Evolutionary conservation across 2,113 vertebrate genomes (phyloP).

Genomic region (Corynorhinus townsendii): DNA sequence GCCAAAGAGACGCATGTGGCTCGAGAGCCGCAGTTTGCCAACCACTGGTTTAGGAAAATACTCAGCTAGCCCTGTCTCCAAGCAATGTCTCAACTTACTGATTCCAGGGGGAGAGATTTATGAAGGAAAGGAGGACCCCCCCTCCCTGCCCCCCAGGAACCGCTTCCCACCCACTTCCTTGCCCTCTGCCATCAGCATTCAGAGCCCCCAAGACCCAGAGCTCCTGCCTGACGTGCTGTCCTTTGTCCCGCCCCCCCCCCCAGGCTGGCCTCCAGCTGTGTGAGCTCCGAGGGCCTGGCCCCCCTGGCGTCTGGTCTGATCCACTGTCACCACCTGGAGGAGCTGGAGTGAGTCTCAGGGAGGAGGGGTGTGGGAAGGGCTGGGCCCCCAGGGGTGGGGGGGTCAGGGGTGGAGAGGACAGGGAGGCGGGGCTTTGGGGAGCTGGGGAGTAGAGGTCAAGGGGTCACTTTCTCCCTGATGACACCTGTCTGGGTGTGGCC

Average conservation of each 20-base stretch:
- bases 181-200: neutral
- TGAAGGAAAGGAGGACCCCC: neutral
- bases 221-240: neutral
- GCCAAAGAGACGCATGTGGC: too few relatives aligned
- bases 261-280: slow-evolving; percentile 82
- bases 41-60: too few relatives aligned
- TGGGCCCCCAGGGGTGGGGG: neutral
- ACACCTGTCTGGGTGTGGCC: neutral
- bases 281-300: slow-evolving; percentile 56
- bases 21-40: too few relatives aligned
- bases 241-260: slow-evolving; percentile 13
- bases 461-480: neutral
- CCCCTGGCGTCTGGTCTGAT: slow-evolving; percentile 78
- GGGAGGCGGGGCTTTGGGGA: neutral
- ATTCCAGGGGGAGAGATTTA: neutral
- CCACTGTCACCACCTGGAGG: slow-evolving; percentile 83
- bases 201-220: neutral
- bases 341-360: slow-evolving; percentile 83
- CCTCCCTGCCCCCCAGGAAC: neutral
- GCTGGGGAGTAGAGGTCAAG: too few relatives aligned
- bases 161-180: neutral
- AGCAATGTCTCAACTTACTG: neutral
- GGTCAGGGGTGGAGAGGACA: neutral
- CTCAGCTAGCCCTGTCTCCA: neutral
- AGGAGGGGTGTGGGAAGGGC: neutral